phyloP scores from a whole-genome alignment of 2,888 invertebrate species.

The Formica aserva region DNA sequence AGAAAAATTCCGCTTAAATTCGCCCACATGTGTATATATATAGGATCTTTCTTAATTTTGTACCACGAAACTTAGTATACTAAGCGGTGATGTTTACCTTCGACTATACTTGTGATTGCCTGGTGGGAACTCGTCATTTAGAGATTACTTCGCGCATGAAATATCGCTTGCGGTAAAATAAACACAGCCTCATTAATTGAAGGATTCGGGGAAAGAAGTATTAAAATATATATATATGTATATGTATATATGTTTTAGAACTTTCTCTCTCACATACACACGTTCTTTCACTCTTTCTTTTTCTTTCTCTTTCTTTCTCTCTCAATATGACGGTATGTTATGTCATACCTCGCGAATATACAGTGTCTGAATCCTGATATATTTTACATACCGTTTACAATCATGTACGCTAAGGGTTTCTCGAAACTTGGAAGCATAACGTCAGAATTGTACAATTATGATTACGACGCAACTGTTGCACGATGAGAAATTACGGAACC shows the following conservation, averaged over 20 bases:
- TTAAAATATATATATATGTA: slow-evolving; percentile 68
- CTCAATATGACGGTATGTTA: slow-evolving; percentile 30
- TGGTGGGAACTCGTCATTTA: slow-evolving; percentile 60
- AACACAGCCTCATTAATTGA: slow-evolving; percentile 79
- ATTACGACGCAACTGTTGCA: slow-evolving; percentile 46
- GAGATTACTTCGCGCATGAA: slow-evolving; percentile 59
- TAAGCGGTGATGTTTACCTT: slow-evolving; percentile 66
- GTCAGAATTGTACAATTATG: slow-evolving; percentile 64
- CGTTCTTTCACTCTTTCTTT: background rate
- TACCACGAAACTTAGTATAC: slow-evolving; percentile 68
- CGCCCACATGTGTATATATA: slow-evolving; percentile 8
- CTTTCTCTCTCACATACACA: background rate
- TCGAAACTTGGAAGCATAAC: slow-evolving; percentile 64
- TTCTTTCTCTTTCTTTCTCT: background rate
- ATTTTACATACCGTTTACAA: slow-evolving; percentile 50
- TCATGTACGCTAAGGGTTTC: slow-evolving; percentile 52
- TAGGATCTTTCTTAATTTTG: slow-evolving; percentile 62
- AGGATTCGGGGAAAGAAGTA: slow-evolving; percentile 77
- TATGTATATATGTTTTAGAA: background rate
- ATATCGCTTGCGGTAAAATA: slow-evolving; percentile 70
- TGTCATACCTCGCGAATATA: slow-evolving; percentile 43
- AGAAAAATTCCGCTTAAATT: slow-evolving; percentile 19
- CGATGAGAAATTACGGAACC: slow-evolving; percentile 63
- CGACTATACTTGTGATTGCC: slow-evolving; percentile 70
- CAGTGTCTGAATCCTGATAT: slow-evolving; percentile 60